A percentile compares a stretch with the other conserved stretches of the same genome.
Conservation (phyloP, 2,797 vertebrate genomes). For the Acanthopagrus latus region DNA sequence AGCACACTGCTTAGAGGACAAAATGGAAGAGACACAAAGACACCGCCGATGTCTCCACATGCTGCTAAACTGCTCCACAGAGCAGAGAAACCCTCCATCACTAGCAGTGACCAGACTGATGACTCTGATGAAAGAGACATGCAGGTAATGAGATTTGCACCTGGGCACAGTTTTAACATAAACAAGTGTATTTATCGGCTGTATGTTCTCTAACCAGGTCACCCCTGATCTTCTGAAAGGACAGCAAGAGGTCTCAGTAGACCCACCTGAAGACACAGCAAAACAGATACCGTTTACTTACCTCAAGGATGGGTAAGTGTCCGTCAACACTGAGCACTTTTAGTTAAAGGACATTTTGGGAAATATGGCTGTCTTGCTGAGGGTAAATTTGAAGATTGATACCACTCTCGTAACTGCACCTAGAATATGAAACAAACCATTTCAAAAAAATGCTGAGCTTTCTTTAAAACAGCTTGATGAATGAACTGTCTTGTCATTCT, state of each 20-base stretch:
- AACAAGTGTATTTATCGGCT: slow-evolving; percentile 58
- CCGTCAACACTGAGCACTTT: background rate
- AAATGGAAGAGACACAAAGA: slow-evolving; percentile 37
- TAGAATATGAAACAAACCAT: background rate
- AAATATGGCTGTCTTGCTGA: background rate
- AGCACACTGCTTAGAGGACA: slow-evolving; percentile 31
- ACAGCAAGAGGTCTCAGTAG: slow-evolving; percentile 90
- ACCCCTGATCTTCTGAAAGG: slow-evolving; percentile 97
- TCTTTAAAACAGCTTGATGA: background rate
- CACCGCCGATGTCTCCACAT: slow-evolving; percentile 18
- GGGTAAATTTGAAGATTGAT: background rate
- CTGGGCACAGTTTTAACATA: slow-evolving; percentile 1
- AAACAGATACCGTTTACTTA: slow-evolving; percentile 94
- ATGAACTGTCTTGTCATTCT: background rate
- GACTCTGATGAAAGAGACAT: slow-evolving; percentile 72
- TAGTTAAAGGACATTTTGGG: background rate
- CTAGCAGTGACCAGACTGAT: slow-evolving; percentile 46
- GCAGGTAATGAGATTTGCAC: slow-evolving; percentile 75
- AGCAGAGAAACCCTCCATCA: slow-evolving; percentile 47
- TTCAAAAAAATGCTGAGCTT: rapidly evolving
- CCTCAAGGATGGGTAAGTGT: slow-evolving; percentile 92
- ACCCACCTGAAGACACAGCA: slow-evolving; percentile 90
- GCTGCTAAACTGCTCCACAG: slow-evolving; percentile 54
- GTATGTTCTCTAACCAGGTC: slow-evolving; percentile 83
- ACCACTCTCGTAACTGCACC: background rate